Percentiles rank a stretch among this genome's conserved stretches.
These are phyloP conservation scores for Polyommatus iphigenia DNA, from an alignment of 2,888 invertebrate species.

Conservation along the genomic window DNA sequence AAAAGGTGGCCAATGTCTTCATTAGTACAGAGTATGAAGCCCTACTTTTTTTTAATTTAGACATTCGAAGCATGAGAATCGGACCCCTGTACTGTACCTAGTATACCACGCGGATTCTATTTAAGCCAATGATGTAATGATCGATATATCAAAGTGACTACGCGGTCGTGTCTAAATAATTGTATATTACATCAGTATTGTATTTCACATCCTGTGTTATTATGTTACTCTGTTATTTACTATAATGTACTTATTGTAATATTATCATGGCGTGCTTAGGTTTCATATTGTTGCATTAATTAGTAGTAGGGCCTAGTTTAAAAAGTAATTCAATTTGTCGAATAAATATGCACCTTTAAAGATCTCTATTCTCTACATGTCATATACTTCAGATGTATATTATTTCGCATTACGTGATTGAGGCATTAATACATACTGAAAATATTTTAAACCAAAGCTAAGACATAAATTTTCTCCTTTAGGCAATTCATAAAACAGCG, in stretches of 20 bases:
- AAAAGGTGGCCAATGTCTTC: background rate
- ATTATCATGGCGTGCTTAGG: background rate
- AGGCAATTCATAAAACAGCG: too few species aligned
- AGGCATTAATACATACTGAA: too few species aligned
- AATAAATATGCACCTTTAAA: background rate
- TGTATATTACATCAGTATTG: slow-evolving; percentile 18
- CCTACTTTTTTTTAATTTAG: background rate
- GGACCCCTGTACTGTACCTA: background rate
- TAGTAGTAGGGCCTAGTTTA: background rate
- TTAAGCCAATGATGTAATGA: slow-evolving; percentile 26
- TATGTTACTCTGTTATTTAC: slow-evolving; percentile 5
- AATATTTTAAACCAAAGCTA: too few species aligned
- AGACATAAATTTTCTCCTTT: too few species aligned
- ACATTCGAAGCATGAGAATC: background rate
- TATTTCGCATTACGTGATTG: too few species aligned
- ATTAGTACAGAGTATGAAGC: background rate
- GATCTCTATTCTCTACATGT: background rate
- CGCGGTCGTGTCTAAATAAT: slow-evolving; percentile 30
- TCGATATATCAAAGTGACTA: slow-evolving; percentile 27
- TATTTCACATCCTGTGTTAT: slow-evolving; percentile 39
- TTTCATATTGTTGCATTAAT: background rate
- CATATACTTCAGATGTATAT: too few species aligned
- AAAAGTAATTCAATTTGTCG: background rate
- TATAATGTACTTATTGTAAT: background rate
- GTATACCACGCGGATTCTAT: background rate